Conservation (phyloP, 2,113 vertebrate species). For the Oryzias melastigma region DNA sequence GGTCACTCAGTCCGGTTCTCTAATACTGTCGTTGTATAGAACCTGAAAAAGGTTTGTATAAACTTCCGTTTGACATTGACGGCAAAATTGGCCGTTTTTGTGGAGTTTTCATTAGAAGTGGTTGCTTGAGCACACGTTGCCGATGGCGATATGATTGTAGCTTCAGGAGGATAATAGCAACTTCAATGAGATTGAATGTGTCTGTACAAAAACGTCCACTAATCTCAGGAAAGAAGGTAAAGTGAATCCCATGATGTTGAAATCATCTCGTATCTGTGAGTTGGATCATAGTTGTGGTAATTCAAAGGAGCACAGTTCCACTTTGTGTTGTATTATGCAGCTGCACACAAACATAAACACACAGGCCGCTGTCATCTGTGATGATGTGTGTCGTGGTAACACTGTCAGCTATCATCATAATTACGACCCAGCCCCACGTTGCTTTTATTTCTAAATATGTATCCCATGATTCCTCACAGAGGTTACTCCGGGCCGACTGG, state of each 20-base stretch:
- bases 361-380: constrained; percentile 64
- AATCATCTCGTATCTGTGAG: constrained; percentile 54
- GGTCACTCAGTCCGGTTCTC: no score
- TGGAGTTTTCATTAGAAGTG: no score
- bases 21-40: no score
- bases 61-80: no score
- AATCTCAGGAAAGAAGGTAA: constrained; percentile 52
- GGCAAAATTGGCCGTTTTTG: no score
- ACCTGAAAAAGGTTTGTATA: no score
- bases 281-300: constrained; percentile 44
- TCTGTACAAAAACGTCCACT: constrained; percentile 54
- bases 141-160: no score
- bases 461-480: constrained; percentile 66
- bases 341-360: constrained; percentile 56
- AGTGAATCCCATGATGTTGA: constrained; percentile 34
- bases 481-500: constrained; percentile 65
- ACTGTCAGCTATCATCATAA: constrained; percentile 75
- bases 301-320: constrained; percentile 58
- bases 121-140: no score
- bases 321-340: constrained; percentile 43
- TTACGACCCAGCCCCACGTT: constrained; percentile 54
- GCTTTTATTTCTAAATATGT: constrained; percentile 67
- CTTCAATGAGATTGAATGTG: constrained; percentile 46
- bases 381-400: constrained; percentile 65
- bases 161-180: constrained; percentile 44